phyloP scores from a whole-genome alignment of 1,140 invertebrate genomes.

The Andricus grossulariae region DNA sequence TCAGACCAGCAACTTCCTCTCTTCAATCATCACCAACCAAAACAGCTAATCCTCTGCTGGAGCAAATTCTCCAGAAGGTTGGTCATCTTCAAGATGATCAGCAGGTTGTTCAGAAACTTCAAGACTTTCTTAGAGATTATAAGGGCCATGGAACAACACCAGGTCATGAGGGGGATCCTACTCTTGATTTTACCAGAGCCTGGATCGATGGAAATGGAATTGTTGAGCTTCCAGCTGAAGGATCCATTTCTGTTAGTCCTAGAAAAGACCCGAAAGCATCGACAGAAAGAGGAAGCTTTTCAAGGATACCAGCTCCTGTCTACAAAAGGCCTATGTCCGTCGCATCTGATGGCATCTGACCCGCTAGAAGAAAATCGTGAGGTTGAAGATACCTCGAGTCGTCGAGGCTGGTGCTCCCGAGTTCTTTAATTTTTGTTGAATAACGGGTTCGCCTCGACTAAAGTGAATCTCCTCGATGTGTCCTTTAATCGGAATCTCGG shows the following conservation, averaged over 20 bases:
- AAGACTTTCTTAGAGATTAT: slow-evolving; percentile 82
- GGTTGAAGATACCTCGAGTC: slow-evolving; percentile 45
- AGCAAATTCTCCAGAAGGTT: slow-evolving; percentile 83
- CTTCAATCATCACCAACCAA: slow-evolving; percentile 81
- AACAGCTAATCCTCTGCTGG: slow-evolving; percentile 79
- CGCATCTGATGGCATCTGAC: slow-evolving; percentile 68
- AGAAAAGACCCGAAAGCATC: slow-evolving; percentile 72
- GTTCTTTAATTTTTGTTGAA: slow-evolving; percentile 26
- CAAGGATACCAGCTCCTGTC: slow-evolving; percentile 73
- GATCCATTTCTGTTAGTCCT: slow-evolving; percentile 65
- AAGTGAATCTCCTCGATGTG: not conserved
- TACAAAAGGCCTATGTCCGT: slow-evolving; percentile 72
- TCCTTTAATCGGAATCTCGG: not conserved
- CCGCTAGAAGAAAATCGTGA: not conserved
- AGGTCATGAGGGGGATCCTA: slow-evolving; percentile 78
- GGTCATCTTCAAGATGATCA: slow-evolving; percentile 83
- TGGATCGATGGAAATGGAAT: slow-evolving; percentile 85
- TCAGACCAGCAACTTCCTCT: slow-evolving; percentile 72
- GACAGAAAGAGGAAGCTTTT: slow-evolving; percentile 66
- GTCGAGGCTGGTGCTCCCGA: slow-evolving; percentile 57
- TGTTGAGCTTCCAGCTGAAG: slow-evolving; percentile 71
- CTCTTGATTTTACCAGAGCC: slow-evolving; percentile 82
- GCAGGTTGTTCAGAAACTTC: slow-evolving; percentile 82
- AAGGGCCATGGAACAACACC: slow-evolving; percentile 50
- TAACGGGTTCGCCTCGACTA: not conserved